These are phyloP conservation scores for Phasianus colchicus DNA, from an alignment of 2,113 vertebrate genomes.

Conservation along the genomic window DNA sequence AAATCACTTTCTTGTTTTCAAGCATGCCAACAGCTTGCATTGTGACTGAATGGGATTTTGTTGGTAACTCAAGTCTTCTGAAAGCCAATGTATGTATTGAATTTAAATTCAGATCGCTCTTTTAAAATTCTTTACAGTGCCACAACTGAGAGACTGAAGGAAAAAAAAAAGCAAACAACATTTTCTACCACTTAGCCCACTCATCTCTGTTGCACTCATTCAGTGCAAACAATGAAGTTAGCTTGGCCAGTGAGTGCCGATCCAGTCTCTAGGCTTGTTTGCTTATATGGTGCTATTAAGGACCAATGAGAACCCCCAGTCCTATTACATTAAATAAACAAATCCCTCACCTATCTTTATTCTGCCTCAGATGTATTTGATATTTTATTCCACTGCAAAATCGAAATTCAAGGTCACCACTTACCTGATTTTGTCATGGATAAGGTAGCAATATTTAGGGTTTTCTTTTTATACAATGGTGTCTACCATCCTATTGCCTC, in stretches of 20 bases:
- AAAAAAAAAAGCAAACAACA: background rate
- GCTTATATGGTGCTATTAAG: background rate
- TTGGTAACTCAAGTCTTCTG: background rate
- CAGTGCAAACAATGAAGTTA: background rate
- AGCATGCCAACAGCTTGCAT: background rate
- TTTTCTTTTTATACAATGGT: slow-evolving; percentile 61
- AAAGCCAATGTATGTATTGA: background rate
- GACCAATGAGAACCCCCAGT: background rate
- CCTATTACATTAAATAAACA: background rate
- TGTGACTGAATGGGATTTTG: background rate
- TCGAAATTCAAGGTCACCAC: background rate
- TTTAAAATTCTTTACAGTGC: background rate
- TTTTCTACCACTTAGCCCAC: background rate
- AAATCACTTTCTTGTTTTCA: background rate
- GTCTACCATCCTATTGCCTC: slow-evolving; percentile 58
- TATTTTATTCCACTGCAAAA: background rate
- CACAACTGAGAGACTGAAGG: background rate
- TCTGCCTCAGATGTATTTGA: background rate
- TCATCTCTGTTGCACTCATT: background rate
- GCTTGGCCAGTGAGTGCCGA: background rate
- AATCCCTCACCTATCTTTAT: background rate
- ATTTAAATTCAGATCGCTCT: background rate
- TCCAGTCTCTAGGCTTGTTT: background rate
- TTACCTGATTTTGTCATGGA: background rate
- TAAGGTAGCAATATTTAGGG: slow-evolving; percentile 68